Evolutionary conservation across 2,888 invertebrate species (phyloP), one percentile per base, ranked within the genome.

Genomic region (Antitype chi): DNA sequence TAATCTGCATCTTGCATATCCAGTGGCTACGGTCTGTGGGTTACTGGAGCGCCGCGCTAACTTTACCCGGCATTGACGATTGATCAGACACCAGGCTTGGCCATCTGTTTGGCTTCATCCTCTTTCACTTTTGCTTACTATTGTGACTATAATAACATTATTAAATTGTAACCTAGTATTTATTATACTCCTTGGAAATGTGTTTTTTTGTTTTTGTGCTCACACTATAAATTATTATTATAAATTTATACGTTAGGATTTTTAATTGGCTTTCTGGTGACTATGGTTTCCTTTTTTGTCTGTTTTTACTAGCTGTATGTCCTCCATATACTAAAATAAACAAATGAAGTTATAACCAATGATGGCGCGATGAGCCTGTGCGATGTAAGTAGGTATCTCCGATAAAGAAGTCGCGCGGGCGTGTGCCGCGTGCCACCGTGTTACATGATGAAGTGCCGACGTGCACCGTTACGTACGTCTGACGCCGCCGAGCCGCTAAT

Each of bases 381-480:
- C 20, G 20, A 13, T 8, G 25, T 57, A 53, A 23, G 13, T 55
- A 53, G 23, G 6, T 38, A 20, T 20, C n/a, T 49, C 47, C n/a
- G 20, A 25, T 25, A 38, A n/a, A 63, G n/a, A 17, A 64, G 25
- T 43, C 15, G 13, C 17, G 11, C 23, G 38, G 20, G 11, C 38
- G 62, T 47, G 25, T 23, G n/a, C 23, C 9, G 53, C n/a, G 25
- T 25, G 53, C 20, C n/a, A 9, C 32, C 38, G 2, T 15, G 63
- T 9, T 25, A 17, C 53, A 25, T 49, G 74, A 74, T 74, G 57
- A 25, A 73, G 74, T 49, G 74, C 23, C 25, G 59, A 60, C 59
- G 74, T 74, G 38, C 38, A 6, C 38, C 38, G 38, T 38, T 5
- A 2, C 38, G 38, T 38, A 38, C 38, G 38, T 5, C 38, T 38